Percentiles rank a stretch among this genome's conserved stretches.
phyloP scores from a whole-genome alignment of 2,888 invertebrate species.

The Carpatolechia fugitivella region DNA sequence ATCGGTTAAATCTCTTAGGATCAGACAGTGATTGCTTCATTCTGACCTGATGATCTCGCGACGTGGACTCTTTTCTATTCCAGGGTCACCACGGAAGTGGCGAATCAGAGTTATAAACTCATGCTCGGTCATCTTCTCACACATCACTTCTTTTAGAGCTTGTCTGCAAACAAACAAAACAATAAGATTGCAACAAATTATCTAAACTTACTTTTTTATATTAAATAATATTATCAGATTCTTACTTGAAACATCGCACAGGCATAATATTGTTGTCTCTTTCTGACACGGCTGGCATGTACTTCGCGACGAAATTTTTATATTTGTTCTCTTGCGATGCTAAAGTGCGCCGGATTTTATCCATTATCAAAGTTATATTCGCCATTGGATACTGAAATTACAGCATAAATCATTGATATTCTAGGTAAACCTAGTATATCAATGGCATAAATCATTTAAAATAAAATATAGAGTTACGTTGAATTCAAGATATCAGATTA shows the following conservation, averaged over 20 bases:
- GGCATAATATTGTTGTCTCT: slow-evolving; percentile 65
- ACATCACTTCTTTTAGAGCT: slow-evolving; percentile 83
- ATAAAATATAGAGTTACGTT: too few species aligned
- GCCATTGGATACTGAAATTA: slow-evolving; percentile 86
- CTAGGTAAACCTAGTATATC: too few species aligned
- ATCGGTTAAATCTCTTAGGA: background rate
- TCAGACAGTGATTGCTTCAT: background rate
- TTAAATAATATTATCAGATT: background rate
- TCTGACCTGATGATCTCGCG: slow-evolving; percentile 64
- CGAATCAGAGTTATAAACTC: slow-evolving; percentile 89
- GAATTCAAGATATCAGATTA: too few species aligned
- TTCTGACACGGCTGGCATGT: slow-evolving; percentile 71
- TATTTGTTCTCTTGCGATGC: slow-evolving; percentile 81
- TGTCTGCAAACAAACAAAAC: slow-evolving; percentile 61
- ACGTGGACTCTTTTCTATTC: slow-evolving; percentile 63
- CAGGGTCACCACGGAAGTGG: slow-evolving; percentile 82
- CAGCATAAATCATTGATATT: background rate
- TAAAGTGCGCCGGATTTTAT: slow-evolving; percentile 84
- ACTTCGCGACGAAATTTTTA: slow-evolving; percentile 87
- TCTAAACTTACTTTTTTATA: background rate
- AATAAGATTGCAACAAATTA: background rate
- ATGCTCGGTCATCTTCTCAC: slow-evolving; percentile 86
- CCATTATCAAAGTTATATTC: slow-evolving; percentile 84
- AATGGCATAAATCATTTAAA: too few species aligned
- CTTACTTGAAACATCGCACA: slow-evolving; percentile 68